These are phyloP conservation scores for Rutpela maculata DNA, from an alignment of 2,888 invertebrate species.

Conservation along the genomic window DNA sequence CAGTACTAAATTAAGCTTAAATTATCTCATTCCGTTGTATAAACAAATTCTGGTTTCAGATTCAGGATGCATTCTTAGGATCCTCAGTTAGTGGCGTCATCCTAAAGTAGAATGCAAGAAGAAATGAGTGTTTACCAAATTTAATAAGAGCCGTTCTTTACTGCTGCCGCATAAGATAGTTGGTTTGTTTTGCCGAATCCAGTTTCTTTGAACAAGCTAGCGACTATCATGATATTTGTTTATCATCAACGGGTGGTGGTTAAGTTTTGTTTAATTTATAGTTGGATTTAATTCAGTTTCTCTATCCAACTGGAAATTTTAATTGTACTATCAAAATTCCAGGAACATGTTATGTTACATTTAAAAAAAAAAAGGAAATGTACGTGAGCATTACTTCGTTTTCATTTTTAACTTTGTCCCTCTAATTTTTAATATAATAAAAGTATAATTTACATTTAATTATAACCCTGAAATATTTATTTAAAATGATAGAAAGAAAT, in stretches of 20 bases:
- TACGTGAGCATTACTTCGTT: not conserved
- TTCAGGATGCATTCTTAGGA: not conserved
- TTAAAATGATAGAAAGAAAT: no score
- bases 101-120: not conserved
- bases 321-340: not conserved
- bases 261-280: not conserved
- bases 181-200: not conserved
- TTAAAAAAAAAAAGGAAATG: not conserved
- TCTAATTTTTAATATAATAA: no score
- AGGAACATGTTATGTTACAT: not conserved
- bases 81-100: not conserved
- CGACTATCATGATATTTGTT: constrained; percentile 12
- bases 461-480: no score
- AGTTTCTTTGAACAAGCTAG: not conserved
- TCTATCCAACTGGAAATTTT: not conserved
- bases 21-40: not conserved
- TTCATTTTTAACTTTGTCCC: no score
- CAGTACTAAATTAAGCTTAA: not conserved
- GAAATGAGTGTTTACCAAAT: not conserved
- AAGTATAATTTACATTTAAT: no score
- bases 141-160: not conserved
- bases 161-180: not conserved
- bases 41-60: not conserved
- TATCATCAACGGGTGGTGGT: constrained; percentile 10
- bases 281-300: not conserved